Base-by-base conservation (phyloP, 2,113 vertebrate genomes). In the Corythornis madagascariensis region DNA sequence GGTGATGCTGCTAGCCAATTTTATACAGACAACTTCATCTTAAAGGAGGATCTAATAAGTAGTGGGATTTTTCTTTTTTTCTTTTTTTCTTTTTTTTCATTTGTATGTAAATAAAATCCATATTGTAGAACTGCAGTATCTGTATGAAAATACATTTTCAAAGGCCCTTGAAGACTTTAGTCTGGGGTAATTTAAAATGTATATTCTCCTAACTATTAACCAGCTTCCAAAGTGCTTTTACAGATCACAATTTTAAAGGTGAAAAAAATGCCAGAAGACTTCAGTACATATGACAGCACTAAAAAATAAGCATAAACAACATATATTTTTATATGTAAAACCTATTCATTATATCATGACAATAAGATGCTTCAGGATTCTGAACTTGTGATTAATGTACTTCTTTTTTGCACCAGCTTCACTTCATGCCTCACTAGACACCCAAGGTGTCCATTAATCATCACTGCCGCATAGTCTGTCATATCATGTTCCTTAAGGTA, bases 361-460 rank as follows among this genome's bases (percentile, higher is more conserved):
- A 85, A 56, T 48, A 86, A 43, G 16, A 33, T 75, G 28, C 29
- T 85, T 65, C 50, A 61, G 64, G 42, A 86, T 76, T 91, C 55
- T 80, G 53, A 89, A 87, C 35, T 67, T 67, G 38, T 90, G 83
- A 93, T 93, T 90, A 90, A 94, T 89, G 45, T 22, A 85, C 84
- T 94, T 88, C 87, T 72, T 89, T 60, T 78, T 83, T 79, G 50
- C 42, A 61, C 85, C 67, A 80, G 52, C 63, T 88, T 89, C 64
- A 60, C 85, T 94, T 86, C 80, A 67, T 72, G 90, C 55, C 52
- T 95, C 18, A 0, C 89, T 85, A 38, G 59, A 53, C 80, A 85
- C 17, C 21, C 89, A 94, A 88, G 90, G 70, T 93, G 63, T 85
- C 83, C 88, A 88, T 94, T 96, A 90, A 94, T 96, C 95, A 93